A percentile compares a stretch with the other conserved stretches of the same genome.
Evolutionary conservation across 2,797 vertebrate species (phyloP).

Genomic region (Choloepus didactylus): DNA sequence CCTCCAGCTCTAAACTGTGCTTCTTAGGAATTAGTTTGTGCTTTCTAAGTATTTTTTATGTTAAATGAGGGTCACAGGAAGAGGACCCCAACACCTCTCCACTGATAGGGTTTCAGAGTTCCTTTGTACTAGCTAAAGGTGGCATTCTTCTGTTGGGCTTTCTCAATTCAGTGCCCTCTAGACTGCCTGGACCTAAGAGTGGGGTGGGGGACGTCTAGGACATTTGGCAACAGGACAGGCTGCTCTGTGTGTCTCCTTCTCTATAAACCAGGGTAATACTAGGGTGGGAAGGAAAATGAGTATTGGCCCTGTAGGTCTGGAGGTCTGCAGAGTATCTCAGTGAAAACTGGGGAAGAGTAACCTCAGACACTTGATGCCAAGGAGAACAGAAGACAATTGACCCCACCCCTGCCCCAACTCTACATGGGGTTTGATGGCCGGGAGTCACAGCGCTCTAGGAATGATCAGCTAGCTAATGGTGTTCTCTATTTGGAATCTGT

Average conservation of each 20-base stretch:
- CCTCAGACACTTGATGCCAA: conserved; percentile 4
- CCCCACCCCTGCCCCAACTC: background rate
- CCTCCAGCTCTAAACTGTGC: conserved; percentile 32
- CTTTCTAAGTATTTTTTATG: conserved; percentile 29
- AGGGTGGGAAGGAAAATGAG: background rate
- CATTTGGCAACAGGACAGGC: background rate
- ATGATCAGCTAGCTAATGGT: conserved; percentile 38
- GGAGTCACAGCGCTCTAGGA: background rate
- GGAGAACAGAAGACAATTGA: background rate
- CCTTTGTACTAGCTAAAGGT: background rate
- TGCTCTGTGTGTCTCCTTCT: background rate
- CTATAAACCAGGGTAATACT: background rate
- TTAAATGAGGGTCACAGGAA: conserved; percentile 38
- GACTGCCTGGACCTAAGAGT: background rate
- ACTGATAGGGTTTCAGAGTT: background rate
- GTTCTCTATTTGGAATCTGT: conserved; percentile 54
- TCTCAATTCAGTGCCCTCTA: background rate
- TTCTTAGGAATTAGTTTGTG: conserved; percentile 46
- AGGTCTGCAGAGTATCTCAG: conserved; percentile 46
- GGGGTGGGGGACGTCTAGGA: background rate
- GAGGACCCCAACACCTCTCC: background rate
- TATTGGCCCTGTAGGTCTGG: background rate
- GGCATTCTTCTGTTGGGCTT: background rate
- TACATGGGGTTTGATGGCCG: conserved; percentile 1
- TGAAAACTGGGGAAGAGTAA: background rate